A percentile compares a stretch with the other conserved stretches of the same genome.
These are phyloP conservation scores for Oscheius sp. DNA, from an alignment of 2,888 invertebrate species.

Conservation along the genomic window DNA sequence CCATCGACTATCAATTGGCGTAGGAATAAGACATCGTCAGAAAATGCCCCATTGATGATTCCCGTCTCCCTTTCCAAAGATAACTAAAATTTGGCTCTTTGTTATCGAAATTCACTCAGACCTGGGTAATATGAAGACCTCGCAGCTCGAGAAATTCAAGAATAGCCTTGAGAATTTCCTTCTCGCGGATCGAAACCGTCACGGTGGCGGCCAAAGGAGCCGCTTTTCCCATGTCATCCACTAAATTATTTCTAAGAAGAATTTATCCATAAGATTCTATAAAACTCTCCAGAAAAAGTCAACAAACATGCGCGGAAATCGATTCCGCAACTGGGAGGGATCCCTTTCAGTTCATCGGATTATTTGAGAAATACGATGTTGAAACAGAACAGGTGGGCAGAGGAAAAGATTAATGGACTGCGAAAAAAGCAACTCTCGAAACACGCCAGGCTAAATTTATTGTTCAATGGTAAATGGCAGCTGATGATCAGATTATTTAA, in stretches of 20 bases:
- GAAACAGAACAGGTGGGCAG: slow-evolving; percentile 5
- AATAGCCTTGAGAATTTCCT: slow-evolving; percentile 77
- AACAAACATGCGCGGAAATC: slow-evolving; percentile 33
- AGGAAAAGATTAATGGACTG: neutral
- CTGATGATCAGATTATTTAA: neutral
- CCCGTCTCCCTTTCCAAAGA: slow-evolving; percentile 91
- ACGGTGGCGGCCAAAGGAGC: slow-evolving; percentile 8
- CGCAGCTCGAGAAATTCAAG: slow-evolving; percentile 80
- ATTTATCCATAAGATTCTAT: neutral
- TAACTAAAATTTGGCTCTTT: slow-evolving; percentile 54
- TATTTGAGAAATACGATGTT: neutral
- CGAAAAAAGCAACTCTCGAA: neutral
- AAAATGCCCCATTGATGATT: slow-evolving; percentile 90
- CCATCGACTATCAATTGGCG: slow-evolving; percentile 87
- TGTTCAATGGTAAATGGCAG: neutral
- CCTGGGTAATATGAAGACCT: slow-evolving; percentile 87
- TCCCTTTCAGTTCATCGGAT: neutral
- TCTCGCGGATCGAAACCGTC: slow-evolving; percentile 65
- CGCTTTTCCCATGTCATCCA: slow-evolving; percentile 30
- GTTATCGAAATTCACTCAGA: slow-evolving; percentile 74
- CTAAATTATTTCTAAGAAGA: neutral
- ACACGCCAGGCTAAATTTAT: neutral
- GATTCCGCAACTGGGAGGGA: slow-evolving; percentile 13
- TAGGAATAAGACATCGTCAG: slow-evolving; percentile 92
- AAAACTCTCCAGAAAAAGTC: slow-evolving; percentile 18